These are phyloP conservation scores for Eueremaeus valkanovi DNA, from an alignment of 2,888 invertebrate species.

Conservation along the genomic window DNA sequence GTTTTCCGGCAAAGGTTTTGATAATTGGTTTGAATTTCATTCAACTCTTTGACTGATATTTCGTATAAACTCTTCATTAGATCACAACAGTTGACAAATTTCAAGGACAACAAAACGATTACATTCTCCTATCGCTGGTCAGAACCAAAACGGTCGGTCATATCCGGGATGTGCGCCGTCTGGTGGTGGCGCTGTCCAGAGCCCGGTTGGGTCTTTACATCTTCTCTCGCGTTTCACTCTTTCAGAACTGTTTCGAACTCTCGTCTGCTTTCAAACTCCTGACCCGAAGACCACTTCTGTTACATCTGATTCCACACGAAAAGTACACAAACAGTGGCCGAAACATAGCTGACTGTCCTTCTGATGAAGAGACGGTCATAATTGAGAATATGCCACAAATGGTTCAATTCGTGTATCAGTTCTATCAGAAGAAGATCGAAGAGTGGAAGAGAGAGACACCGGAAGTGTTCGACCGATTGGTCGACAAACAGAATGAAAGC, in stretches of 20 bases:
- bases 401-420: slow-evolving; percentile 89
- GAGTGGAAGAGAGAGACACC: slow-evolving; percentile 36
- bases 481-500: slow-evolving; percentile 8
- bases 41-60: neutral
- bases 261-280: slow-evolving; percentile 90
- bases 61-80: slow-evolving; percentile 47
- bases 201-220: slow-evolving; percentile 94
- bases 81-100: slow-evolving; percentile 92
- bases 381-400: slow-evolving; percentile 87
- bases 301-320: slow-evolving; percentile 76
- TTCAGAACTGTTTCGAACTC: slow-evolving; percentile 94
- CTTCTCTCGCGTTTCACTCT: slow-evolving; percentile 85
- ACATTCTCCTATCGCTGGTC: slow-evolving; percentile 90
- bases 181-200: slow-evolving; percentile 96
- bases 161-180: slow-evolving; percentile 87
- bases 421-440: slow-evolving; percentile 74
- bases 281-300: slow-evolving; percentile 70
- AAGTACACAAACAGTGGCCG: slow-evolving; percentile 27
- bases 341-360: neutral
- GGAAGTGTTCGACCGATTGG: slow-evolving; percentile 36
- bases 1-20: slow-evolving; percentile 76
- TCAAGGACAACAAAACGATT: slow-evolving; percentile 99
- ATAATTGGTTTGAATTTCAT: neutral
- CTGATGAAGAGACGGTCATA: slow-evolving; percentile 56
- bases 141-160: slow-evolving; percentile 97